These are phyloP conservation scores for Dicrostonyx torquatus DNA, from an alignment of 2,797 vertebrate genomes.

Conservation along the genomic window DNA sequence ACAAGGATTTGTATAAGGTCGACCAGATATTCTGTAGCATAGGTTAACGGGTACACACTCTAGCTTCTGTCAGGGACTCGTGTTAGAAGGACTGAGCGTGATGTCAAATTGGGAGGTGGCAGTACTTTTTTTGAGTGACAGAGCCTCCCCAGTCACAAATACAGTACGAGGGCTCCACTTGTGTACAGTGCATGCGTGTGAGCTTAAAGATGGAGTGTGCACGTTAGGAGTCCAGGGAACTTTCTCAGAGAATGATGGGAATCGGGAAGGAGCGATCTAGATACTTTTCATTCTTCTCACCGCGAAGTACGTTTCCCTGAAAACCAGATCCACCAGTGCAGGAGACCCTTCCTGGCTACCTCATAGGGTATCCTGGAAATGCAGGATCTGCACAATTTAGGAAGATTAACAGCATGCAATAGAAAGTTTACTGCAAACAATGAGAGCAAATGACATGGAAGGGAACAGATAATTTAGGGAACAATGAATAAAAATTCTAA, in stretches of 20 bases:
- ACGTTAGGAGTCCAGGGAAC: too few species aligned
- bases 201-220: too few species aligned
- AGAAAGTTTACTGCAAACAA: conserved; percentile 40
- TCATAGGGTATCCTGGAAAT: conserved; percentile 26
- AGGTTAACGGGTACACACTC: background rate
- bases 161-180: too few species aligned
- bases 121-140: background rate
- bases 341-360: conserved; percentile 3
- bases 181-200: too few species aligned
- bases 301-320: background rate
- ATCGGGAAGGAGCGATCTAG: background rate
- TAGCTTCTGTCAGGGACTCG: background rate
- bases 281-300: background rate
- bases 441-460: conserved; percentile 59
- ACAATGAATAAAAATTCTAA: conserved; percentile 66
- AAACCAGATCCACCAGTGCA: background rate
- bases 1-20: background rate
- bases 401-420: conserved; percentile 63
- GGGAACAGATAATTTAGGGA: conserved; percentile 73
- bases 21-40: background rate
- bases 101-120: background rate
- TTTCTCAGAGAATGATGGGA: background rate
- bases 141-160: too few species aligned
- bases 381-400: conserved; percentile 56
- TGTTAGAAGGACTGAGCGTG: background rate